Evolutionary conservation across 2,888 invertebrate species (phyloP).

Genomic region (Cylindroiulus punctatus): DNA sequence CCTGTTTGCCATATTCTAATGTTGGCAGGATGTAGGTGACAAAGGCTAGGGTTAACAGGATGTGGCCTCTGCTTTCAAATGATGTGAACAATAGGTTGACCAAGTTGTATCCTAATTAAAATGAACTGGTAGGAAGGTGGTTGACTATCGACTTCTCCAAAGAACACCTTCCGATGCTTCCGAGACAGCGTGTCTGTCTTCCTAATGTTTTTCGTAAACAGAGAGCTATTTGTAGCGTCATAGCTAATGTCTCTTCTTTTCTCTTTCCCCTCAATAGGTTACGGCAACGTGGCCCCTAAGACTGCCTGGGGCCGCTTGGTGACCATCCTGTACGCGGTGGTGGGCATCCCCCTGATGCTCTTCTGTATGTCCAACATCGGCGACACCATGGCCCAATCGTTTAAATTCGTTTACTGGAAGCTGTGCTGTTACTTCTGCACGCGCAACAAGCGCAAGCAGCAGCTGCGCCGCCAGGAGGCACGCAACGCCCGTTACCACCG

Average conservation of each 20-base stretch:
- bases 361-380: slow-evolving; percentile 93
- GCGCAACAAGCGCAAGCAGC: slow-evolving; percentile 73
- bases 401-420: slow-evolving; percentile 92
- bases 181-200: too few relatives aligned
- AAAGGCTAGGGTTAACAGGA: too few relatives aligned
- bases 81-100: too few relatives aligned
- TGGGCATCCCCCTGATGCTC: slow-evolving; percentile 93
- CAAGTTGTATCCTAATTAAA: too few relatives aligned
- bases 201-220: too few relatives aligned
- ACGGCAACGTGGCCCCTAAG: slow-evolving; percentile 94
- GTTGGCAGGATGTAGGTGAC: too few relatives aligned
- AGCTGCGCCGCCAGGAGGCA: slow-evolving; percentile 49
- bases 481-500: slow-evolving; percentile 58
- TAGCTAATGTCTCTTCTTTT: not conserved
- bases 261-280: slow-evolving; percentile 72
- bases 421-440: slow-evolving; percentile 88
- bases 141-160: too few relatives aligned
- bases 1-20: too few relatives aligned
- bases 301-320: slow-evolving; percentile 93
- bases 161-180: too few relatives aligned
- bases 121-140: too few relatives aligned
- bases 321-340: slow-evolving; percentile 94
- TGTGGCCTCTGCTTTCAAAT: too few relatives aligned
- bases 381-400: slow-evolving; percentile 92
- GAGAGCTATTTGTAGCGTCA: not conserved